Conservation (phyloP, 1,140 invertebrate genomes). For the Paralvinella palmiformis region DNA sequence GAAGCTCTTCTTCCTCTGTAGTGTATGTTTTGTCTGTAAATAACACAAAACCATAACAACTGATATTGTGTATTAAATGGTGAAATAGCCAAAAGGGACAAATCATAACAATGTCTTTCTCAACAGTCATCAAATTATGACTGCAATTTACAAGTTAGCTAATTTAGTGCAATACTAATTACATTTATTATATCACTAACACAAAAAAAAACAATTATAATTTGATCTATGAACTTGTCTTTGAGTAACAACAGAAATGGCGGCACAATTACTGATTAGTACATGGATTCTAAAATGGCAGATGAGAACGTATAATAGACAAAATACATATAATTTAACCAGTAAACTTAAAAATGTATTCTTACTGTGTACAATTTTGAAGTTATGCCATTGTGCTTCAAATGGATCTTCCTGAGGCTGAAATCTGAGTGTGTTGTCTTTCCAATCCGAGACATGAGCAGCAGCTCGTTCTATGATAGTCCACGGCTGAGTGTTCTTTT, state of each 20-base stretch:
- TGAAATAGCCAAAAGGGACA: neutral
- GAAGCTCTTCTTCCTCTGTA: neutral
- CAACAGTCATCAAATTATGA: too few species aligned
- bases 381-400: conserved; percentile 1
- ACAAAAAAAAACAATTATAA: neutral
- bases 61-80: neutral
- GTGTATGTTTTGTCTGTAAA: neutral
- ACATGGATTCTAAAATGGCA: neutral
- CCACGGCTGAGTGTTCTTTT: too few species aligned
- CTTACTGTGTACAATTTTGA: conserved; percentile 5
- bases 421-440: too few species aligned
- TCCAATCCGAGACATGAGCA: too few species aligned
- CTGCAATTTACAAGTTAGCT: neutral
- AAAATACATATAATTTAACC: neutral
- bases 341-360: neutral
- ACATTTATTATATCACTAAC: neutral
- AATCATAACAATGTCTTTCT: too few species aligned
- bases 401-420: conserved; percentile 4
- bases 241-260: neutral
- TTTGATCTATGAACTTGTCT: neutral
- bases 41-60: neutral
- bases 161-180: neutral
- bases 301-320: neutral
- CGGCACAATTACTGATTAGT: neutral
- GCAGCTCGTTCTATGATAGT: too few species aligned